Evolutionary conservation across 2,888 invertebrate genomes (phyloP).

Genomic region (Drosophila anomelani): DNA sequence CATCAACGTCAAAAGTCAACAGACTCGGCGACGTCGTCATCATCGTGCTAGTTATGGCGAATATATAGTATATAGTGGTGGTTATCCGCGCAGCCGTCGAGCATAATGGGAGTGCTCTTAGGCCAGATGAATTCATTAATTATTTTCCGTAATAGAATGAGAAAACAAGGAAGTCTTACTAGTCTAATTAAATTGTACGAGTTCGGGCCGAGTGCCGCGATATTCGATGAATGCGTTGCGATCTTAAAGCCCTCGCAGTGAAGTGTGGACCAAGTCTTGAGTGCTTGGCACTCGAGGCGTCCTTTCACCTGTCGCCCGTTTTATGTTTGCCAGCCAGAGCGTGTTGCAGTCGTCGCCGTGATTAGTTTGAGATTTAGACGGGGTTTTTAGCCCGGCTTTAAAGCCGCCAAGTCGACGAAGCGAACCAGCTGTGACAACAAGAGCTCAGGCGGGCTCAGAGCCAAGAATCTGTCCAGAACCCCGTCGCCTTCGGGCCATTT

Average conservation of each 20-base stretch:
- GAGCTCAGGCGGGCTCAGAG: neutral
- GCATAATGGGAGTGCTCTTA: conserved; percentile 72
- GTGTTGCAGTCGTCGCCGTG: conserved; percentile 26
- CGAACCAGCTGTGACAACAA: conserved; percentile 22
- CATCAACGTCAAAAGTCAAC: conserved; percentile 46
- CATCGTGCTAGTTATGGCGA: conserved; percentile 3
- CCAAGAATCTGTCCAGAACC: neutral
- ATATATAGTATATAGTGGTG: conserved; percentile 6
- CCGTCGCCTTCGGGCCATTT: conserved; percentile 39
- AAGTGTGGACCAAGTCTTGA: conserved; percentile 24
- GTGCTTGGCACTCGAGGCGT: conserved; percentile 26
- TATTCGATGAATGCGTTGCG: conserved; percentile 60
- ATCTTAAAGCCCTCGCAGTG: conserved; percentile 44
- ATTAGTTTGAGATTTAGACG: conserved; percentile 28
- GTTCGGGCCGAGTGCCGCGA: conserved; percentile 13
- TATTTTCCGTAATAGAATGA: conserved; percentile 62
- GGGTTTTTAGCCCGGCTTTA: conserved; percentile 33
- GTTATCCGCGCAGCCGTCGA: conserved; percentile 46
- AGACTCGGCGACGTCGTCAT: conserved; percentile 29
- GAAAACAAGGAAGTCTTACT: conserved; percentile 48
- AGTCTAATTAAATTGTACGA: conserved; percentile 67
- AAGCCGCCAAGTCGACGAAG: conserved; percentile 29
- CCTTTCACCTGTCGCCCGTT: conserved; percentile 43
- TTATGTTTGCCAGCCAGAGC: conserved; percentile 32
- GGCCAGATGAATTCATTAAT: conserved; percentile 76